Evolutionary conservation across 2,888 invertebrate genomes (phyloP).

Genomic region (Ichneumoninae sp.): DNA sequence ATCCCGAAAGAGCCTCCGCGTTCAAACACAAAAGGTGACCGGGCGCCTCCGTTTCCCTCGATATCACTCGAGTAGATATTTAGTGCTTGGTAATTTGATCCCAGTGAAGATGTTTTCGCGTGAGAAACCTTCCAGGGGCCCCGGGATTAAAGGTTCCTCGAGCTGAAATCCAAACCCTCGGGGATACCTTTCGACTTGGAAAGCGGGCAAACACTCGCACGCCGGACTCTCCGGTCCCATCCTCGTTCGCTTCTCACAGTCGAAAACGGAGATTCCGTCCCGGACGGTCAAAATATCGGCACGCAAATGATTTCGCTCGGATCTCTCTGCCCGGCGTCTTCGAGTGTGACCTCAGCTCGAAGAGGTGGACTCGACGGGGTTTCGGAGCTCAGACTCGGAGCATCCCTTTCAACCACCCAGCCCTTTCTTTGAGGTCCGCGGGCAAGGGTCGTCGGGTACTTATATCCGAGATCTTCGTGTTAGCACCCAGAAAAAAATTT

Average conservation of each 20-base stretch:
- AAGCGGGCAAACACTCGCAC: neutral
- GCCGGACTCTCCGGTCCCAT: neutral
- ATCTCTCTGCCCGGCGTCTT: neutral
- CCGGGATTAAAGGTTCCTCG: neutral
- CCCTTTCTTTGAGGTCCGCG: neutral
- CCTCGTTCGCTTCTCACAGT: neutral
- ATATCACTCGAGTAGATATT: constrained; percentile 5
- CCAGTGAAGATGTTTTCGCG: neutral
- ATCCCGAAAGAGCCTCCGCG: neutral
- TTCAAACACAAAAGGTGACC: constrained; percentile 26
- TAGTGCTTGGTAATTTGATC: neutral
- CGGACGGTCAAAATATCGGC: neutral
- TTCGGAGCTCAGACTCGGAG: neutral
- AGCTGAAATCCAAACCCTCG: neutral
- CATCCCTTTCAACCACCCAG: neutral
- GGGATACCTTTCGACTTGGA: neutral
- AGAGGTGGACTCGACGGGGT: neutral
- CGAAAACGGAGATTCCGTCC: neutral
- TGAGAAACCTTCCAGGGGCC: neutral
- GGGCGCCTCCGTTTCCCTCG: neutral
- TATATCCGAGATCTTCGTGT: constrained; percentile 16
- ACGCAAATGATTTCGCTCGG: neutral
- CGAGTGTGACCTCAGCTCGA: neutral
- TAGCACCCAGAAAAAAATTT: neutral
- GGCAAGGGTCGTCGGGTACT: constrained; percentile 14